Conservation (phyloP, 2,888 invertebrate genomes). For the Microctonus aethiopoides region DNA sequence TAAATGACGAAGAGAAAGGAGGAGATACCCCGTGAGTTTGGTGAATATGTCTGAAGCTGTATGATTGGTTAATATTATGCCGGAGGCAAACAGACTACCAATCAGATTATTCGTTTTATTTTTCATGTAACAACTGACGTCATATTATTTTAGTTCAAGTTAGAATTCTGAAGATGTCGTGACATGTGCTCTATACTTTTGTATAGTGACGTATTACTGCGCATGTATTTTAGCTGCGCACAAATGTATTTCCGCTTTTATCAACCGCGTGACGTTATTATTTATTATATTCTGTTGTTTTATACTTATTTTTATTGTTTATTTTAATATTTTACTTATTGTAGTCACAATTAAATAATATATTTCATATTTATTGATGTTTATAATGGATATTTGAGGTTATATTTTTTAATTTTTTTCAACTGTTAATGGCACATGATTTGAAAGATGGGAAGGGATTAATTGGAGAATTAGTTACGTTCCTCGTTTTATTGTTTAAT, state of each 20-base stretch:
- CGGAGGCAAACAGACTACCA: constrained; percentile 65
- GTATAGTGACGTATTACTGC: constrained; percentile 45
- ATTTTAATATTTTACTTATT: not conserved
- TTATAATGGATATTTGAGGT: not conserved
- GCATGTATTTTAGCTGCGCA: constrained; percentile 64
- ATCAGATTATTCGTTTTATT: constrained; percentile 69
- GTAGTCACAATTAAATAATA: constrained; percentile 10
- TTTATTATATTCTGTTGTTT: constrained; percentile 37
- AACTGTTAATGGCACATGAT: constrained; percentile 25
- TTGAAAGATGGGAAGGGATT: constrained; percentile 7
- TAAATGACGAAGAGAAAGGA: constrained; percentile 68
- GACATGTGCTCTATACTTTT: not conserved
- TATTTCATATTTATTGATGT: not conserved
- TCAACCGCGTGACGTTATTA: constrained; percentile 57
- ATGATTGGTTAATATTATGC: constrained; percentile 72
- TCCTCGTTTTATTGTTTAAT: too few relatives aligned
- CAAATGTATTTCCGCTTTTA: constrained; percentile 43
- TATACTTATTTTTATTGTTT: constrained; percentile 14
- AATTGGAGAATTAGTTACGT: not conserved
- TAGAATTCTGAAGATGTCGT: not conserved
- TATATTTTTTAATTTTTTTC: not conserved
- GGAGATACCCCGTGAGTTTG: constrained; percentile 49
- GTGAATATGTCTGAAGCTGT: constrained; percentile 52
- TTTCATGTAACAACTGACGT: constrained; percentile 69
- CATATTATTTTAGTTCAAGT: constrained; percentile 56